These are phyloP conservation scores for Nematostella vectensis DNA, from an alignment of 92 coral and sea anemone genomes.

Conservation along the genomic window DNA sequence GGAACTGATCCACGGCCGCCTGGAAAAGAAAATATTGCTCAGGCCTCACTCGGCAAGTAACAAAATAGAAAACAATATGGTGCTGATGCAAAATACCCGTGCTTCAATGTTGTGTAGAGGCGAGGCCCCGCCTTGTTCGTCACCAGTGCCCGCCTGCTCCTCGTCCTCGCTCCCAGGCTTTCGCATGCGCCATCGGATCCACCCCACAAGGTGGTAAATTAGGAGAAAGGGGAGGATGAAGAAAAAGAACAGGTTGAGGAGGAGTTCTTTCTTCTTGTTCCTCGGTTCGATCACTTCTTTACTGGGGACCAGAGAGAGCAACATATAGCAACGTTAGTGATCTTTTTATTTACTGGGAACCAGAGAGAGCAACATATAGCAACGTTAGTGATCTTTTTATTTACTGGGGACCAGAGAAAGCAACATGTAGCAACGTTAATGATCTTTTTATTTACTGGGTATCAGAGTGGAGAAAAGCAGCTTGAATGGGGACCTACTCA, in stretches of 20 bases:
- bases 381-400: constrained; percentile 5
- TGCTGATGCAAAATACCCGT: neutral
- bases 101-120: neutral
- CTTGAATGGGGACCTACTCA: too few species aligned
- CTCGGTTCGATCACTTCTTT: constrained; percentile 74
- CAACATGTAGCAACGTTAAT: neutral
- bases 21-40: neutral
- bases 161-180: neutral
- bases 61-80: too few species aligned
- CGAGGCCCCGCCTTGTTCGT: constrained; percentile 1
- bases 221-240: constrained; percentile 52
- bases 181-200: constrained; percentile 20
- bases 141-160: constrained; percentile 1
- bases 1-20: constrained; percentile 2
- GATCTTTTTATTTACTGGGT: constrained; percentile 52
- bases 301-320: constrained; percentile 25
- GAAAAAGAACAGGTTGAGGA: constrained; percentile 78
- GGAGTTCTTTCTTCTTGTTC: constrained; percentile 64
- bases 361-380: neutral
- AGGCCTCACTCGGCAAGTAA: neutral
- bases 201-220: constrained; percentile 21
- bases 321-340: neutral
- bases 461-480: too few species aligned
- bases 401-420: constrained; percentile 38
- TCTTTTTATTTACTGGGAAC: constrained; percentile 50